Conservation (phyloP, 2,888 invertebrate species). For the Apodemia mormo region DNA sequence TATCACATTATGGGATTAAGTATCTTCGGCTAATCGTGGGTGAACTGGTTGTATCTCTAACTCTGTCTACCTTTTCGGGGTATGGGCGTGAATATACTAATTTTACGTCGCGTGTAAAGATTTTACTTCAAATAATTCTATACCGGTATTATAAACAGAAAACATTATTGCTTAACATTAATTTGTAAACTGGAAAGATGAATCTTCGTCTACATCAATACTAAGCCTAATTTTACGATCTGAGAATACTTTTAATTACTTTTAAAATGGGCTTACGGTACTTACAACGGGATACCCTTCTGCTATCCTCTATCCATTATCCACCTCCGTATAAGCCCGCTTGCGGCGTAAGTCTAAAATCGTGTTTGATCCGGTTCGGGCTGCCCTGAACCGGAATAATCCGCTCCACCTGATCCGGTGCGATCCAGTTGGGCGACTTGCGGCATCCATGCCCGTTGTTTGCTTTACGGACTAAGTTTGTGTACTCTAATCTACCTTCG, state of each 20-base stretch:
- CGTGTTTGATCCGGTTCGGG: constrained; percentile 72
- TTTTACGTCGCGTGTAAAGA: no score
- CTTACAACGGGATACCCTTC: constrained; percentile 25
- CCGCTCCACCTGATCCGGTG: constrained; percentile 75
- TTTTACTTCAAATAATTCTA: no score
- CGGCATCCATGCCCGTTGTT: constrained; percentile 42
- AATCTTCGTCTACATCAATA: not conserved
- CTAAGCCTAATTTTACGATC: constrained; percentile 1
- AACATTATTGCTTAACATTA: no score
- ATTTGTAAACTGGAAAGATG: no score
- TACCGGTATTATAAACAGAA: no score
- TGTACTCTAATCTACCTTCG: constrained; percentile 27
- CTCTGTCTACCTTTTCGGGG: no score
- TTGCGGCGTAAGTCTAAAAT: constrained; percentile 69
- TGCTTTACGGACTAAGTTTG: constrained; percentile 33
- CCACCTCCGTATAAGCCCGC: constrained; percentile 58
- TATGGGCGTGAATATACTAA: no score
- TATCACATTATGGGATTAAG: no score
- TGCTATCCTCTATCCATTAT: constrained; percentile 40
- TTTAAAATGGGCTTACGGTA: constrained; percentile 21
- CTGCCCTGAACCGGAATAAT: constrained; percentile 73
- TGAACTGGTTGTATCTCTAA: no score
- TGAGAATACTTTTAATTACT: constrained; percentile 22
- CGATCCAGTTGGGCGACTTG: constrained; percentile 58
- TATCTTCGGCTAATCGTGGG: no score